Evolutionary conservation across 2,888 invertebrate species (phyloP).

Genomic region (Helleia helle): DNA sequence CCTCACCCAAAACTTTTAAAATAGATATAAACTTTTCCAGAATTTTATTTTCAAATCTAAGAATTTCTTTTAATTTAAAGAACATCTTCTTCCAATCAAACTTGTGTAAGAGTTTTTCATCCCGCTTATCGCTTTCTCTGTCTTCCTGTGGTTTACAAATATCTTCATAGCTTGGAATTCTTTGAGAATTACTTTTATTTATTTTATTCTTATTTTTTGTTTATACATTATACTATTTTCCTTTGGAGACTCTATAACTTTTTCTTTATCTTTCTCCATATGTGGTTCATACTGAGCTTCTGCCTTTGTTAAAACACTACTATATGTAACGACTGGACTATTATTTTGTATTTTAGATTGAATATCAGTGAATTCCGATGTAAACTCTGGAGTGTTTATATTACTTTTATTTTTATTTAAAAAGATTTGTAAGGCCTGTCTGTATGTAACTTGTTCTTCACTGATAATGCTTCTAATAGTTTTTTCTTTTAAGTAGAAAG

Average conservation of each 20-base stretch:
- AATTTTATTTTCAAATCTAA: background rate
- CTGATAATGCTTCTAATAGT: background rate
- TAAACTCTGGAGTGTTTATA: background rate
- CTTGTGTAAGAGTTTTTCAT: background rate
- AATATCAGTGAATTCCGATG: background rate
- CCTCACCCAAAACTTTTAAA: background rate
- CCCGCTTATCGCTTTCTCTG: background rate
- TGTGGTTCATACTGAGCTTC: background rate
- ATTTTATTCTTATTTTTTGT: background rate
- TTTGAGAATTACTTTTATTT: background rate
- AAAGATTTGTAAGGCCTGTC: background rate
- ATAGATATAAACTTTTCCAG: background rate
- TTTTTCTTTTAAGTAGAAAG: constrained; percentile 19
- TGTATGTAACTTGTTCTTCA: background rate
- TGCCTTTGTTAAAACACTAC: background rate
- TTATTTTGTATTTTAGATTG: background rate
- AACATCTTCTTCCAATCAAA: background rate
- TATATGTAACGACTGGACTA: background rate
- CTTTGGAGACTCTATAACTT: background rate
- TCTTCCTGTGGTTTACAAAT: background rate
- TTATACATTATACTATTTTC: background rate
- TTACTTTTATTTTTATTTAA: background rate
- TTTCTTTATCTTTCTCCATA: background rate
- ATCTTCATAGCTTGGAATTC: background rate
- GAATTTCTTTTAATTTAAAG: background rate